Conservation (phyloP, 1,140 invertebrate genomes). For the Monomorium pharaonis region DNA sequence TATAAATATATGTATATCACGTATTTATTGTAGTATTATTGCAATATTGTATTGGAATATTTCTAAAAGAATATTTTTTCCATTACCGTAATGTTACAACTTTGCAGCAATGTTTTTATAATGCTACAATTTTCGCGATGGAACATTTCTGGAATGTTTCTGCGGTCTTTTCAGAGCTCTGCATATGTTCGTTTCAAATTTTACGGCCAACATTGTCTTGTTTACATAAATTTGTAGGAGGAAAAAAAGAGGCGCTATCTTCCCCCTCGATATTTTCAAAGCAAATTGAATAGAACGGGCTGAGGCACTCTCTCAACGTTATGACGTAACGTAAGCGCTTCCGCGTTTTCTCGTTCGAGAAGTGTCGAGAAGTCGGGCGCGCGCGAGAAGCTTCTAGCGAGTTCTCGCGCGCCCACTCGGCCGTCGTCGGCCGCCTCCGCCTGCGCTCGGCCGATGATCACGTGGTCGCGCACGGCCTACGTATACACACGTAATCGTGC, state of each 20-base stretch:
- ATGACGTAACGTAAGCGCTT: neutral
- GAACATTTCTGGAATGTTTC: no score
- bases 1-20: no score
- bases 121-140: no score
- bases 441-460: conserved; percentile 53
- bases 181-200: no score
- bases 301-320: neutral
- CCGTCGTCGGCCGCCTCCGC: conserved; percentile 42
- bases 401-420: conserved; percentile 57
- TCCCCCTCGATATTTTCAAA: neutral
- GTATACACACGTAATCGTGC: conserved; percentile 66
- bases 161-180: neutral
- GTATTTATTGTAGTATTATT: no score
- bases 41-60: no score
- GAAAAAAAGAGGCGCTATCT: neutral
- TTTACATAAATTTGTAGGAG: neutral
- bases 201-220: neutral
- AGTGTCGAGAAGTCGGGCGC: conserved; percentile 18
- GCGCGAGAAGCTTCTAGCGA: conserved; percentile 54
- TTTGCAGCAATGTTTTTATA: no score
- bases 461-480: conserved; percentile 58
- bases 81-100: no score
- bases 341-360: conserved; percentile 33
- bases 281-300: neutral
- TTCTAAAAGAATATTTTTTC: no score